Evolutionary conservation across 23 tunicate genomes (phyloP).

Genomic region (Ciona savignyi): DNA sequence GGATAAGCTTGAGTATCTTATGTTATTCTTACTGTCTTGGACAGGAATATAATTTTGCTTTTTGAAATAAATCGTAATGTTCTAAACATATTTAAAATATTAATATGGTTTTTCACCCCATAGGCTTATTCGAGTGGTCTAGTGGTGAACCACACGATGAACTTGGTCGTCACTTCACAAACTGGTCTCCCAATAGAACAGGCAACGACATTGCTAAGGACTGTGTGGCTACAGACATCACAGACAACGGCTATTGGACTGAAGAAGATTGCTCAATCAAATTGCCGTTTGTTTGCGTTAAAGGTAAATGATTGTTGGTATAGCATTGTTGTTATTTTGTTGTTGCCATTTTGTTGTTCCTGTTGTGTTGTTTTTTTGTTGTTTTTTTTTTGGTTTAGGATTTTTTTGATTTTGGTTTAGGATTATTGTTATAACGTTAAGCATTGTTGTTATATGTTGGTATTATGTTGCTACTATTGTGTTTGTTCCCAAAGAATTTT

Average conservation of each 20-base stretch:
- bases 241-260: slow-evolving; percentile 28
- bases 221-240: slow-evolving; percentile 45
- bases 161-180: slow-evolving; percentile 11
- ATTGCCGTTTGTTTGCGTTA: slow-evolving; percentile 46
- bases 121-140: slow-evolving; percentile 59
- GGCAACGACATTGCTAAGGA: slow-evolving; percentile 23
- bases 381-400: no score
- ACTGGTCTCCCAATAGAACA: slow-evolving; percentile 24
- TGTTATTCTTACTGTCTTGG: not conserved
- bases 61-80: no score
- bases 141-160: slow-evolving; percentile 61
- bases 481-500: no score
- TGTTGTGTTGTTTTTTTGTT: no score
- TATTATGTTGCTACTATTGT: no score
- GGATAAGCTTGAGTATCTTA: no score
- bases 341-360: no score
- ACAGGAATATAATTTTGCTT: no score
- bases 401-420: not conserved
- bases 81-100: no score
- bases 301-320: slow-evolving; percentile 11
- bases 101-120: not conserved
- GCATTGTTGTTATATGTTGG: no score
- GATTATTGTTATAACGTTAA: not conserved
- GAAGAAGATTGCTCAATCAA: slow-evolving; percentile 43
- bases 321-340: no score